phyloP scores from a whole-genome alignment of 2,888 invertebrate genomes.

The Isotomurus palustris region DNA sequence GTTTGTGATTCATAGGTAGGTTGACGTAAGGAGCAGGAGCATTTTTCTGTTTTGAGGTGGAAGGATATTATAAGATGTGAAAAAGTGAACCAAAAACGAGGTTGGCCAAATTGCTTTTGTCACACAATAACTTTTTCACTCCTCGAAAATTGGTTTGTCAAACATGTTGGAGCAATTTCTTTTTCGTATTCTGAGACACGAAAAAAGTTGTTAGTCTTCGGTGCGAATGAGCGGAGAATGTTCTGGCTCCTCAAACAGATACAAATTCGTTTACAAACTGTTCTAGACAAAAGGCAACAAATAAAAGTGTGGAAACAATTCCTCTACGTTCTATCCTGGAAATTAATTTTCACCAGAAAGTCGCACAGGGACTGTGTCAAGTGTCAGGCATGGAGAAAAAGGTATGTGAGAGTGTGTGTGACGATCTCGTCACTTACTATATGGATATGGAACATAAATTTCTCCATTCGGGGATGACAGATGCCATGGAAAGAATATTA shows the following conservation, averaged over 20 bases:
- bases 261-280: neutral
- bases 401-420: too few species aligned
- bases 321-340: slow-evolving; percentile 13
- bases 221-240: neutral
- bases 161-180: slow-evolving; percentile 36
- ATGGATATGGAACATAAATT: slow-evolving; percentile 43
- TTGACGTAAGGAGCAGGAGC: too few species aligned
- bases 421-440: neutral
- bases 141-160: slow-evolving; percentile 43
- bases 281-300: slow-evolving; percentile 1
- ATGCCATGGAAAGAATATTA: slow-evolving; percentile 16
- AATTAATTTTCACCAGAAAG: slow-evolving; percentile 42
- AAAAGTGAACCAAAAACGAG: slow-evolving; percentile 30
- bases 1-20: slow-evolving; percentile 15
- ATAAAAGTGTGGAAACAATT: slow-evolving; percentile 6
- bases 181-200: neutral
- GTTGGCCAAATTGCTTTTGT: slow-evolving; percentile 43
- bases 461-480: slow-evolving; percentile 37
- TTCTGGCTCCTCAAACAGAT: slow-evolving; percentile 1
- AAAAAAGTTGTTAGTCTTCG: slow-evolving; percentile 8
- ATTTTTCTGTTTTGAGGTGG: too few species aligned
- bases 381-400: neutral
- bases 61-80: too few species aligned
- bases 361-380: slow-evolving; percentile 9
- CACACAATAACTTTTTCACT: slow-evolving; percentile 40